Percentiles rank a stretch among this genome's conserved stretches.
Conservation (phyloP, 2,888 invertebrate species). For the Smittia sp. region DNA sequence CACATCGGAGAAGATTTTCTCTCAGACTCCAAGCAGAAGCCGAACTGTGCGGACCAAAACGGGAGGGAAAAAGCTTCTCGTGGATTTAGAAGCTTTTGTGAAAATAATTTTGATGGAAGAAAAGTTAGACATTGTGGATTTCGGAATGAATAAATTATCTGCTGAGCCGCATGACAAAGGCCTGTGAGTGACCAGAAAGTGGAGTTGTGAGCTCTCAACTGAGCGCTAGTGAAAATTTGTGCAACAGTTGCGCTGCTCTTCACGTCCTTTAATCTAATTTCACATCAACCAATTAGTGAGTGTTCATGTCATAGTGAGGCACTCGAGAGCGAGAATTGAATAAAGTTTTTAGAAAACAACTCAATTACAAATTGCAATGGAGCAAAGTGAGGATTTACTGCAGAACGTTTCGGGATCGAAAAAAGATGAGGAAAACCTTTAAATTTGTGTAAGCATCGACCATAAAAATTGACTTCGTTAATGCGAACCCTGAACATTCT, state of each 20-base stretch:
- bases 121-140: neutral
- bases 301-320: neutral
- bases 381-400: too few species aligned
- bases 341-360: too few species aligned
- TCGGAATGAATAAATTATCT: neutral
- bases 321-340: neutral
- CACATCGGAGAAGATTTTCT: neutral
- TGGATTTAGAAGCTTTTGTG: neutral
- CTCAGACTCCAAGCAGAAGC: slow-evolving; percentile 30
- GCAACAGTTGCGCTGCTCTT: neutral
- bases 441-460: too few species aligned
- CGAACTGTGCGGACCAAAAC: neutral
- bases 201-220: neutral
- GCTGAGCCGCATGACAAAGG: neutral
- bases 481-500: too few species aligned
- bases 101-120: neutral
- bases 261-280: neutral
- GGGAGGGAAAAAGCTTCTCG: neutral
- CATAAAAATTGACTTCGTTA: too few species aligned
- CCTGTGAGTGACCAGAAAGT: neutral
- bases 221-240: neutral
- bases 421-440: too few species aligned
- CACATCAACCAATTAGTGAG: neutral
- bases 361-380: too few species aligned
- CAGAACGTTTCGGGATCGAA: too few species aligned